Evolutionary conservation across 2,113 vertebrate genomes (phyloP).

Genomic region (Callopanchax toddi): DNA sequence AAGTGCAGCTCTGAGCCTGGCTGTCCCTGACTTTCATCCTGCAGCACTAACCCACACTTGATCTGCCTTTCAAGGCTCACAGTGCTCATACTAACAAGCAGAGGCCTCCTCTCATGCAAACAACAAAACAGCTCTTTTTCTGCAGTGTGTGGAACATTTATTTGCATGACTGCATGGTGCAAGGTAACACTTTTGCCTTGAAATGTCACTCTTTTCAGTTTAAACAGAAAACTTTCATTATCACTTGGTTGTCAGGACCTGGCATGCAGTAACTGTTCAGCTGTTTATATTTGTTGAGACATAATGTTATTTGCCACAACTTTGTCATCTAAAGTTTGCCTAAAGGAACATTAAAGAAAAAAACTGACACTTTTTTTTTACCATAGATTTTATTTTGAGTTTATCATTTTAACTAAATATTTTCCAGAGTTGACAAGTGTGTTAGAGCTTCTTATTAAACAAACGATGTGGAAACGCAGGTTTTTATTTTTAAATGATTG

Average conservation of each 20-base stretch:
- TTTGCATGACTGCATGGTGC: slow-evolving; percentile 73
- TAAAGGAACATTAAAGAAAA: slow-evolving; percentile 27
- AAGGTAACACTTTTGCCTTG: slow-evolving; percentile 72
- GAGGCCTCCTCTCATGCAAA: slow-evolving; percentile 38
- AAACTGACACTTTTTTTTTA: too few relatives aligned
- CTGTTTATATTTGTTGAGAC: slow-evolving; percentile 28
- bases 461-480: slow-evolving; percentile 10
- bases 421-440: too few relatives aligned
- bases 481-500: slow-evolving; percentile 9
- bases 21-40: slow-evolving; percentile 58
- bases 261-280: slow-evolving; percentile 32
- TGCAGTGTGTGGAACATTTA: slow-evolving; percentile 22
- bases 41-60: slow-evolving; percentile 67
- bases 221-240: slow-evolving; percentile 30
- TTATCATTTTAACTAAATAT: slow-evolving; percentile 7
- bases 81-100: slow-evolving; percentile 64
- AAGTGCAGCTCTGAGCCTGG: slow-evolving; percentile 43
- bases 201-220: slow-evolving; percentile 66
- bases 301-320: slow-evolving; percentile 43
- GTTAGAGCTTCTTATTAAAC: slow-evolving; percentile 2
- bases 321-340: slow-evolving; percentile 30
- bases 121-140: slow-evolving; percentile 24
- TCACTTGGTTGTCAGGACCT: slow-evolving; percentile 29
- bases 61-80: slow-evolving; percentile 62
- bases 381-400: too few relatives aligned